Evolutionary conservation across 2,113 vertebrate genomes (phyloP).

Genomic region (Brienomyrus longianalis): DNA sequence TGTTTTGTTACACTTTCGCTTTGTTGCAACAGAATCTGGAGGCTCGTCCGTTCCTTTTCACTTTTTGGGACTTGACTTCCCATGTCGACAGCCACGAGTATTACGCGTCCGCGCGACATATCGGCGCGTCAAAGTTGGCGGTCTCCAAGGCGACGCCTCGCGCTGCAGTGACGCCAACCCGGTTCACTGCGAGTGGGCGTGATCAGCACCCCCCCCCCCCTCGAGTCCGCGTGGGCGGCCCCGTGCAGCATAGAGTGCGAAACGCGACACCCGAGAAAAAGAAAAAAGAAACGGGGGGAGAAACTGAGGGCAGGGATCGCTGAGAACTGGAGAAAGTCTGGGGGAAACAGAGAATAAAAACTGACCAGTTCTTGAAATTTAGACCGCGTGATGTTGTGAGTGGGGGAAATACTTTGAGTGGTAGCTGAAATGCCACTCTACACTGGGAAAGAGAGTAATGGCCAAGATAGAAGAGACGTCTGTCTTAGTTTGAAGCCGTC

Average conservation of each 20-base stretch:
- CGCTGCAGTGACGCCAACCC: constrained; percentile 44
- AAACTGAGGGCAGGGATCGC: constrained; percentile 7
- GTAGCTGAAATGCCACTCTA: background rate
- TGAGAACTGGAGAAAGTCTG: constrained; percentile 5
- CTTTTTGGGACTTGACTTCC: background rate
- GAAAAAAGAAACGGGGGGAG: constrained; percentile 6
- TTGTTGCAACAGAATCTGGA: background rate
- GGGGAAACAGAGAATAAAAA: background rate
- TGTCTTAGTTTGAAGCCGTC: background rate
- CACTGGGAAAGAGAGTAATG: background rate
- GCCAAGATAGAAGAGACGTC: background rate
- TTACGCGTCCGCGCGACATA: background rate
- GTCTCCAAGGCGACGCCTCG: constrained; percentile 56
- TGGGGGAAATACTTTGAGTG: background rate
- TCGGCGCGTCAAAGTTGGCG: constrained; percentile 14
- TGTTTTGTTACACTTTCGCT: background rate
- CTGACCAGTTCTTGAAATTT: background rate
- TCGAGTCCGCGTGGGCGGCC: constrained; percentile 65
- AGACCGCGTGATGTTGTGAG: background rate
- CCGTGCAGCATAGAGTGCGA: constrained; percentile 65
- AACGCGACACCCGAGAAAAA: constrained; percentile 61
- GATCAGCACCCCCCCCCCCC: constrained; percentile 45
- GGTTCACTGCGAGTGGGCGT: constrained; percentile 53
- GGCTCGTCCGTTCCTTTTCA: background rate
- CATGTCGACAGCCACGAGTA: background rate